Conservation (phyloP, 2,113 vertebrate genomes). For the Muntiacus muntjak region DNA sequence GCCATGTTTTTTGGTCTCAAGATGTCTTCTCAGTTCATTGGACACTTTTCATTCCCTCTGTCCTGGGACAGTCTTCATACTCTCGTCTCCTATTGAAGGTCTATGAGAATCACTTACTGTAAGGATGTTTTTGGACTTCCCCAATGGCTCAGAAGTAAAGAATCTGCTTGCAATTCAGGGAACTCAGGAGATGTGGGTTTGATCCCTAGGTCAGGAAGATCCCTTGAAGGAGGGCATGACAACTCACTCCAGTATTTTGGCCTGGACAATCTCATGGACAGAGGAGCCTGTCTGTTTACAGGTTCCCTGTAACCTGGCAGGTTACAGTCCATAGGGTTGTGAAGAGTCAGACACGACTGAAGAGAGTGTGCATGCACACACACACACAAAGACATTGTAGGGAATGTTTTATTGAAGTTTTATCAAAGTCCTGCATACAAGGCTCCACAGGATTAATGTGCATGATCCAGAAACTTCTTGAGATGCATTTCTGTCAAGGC, state of each 20-base stretch:
- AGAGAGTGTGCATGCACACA: background rate
- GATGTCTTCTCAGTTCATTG: background rate
- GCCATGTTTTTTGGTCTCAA: background rate
- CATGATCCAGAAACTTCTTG: background rate
- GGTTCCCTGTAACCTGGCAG: background rate
- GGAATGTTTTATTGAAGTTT: background rate
- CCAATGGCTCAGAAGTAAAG: background rate
- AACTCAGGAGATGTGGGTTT: background rate
- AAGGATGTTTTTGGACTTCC: background rate
- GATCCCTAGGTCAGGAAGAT: background rate
- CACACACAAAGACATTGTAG: accelerated
- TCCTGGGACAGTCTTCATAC: background rate
- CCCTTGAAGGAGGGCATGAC: background rate
- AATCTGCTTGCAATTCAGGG: background rate
- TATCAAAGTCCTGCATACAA: background rate
- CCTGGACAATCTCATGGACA: background rate
- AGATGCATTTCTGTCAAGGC: background rate
- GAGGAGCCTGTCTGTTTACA: background rate
- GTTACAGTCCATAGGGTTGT: background rate
- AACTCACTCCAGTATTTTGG: background rate
- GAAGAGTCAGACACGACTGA: background rate
- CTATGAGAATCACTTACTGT: background rate
- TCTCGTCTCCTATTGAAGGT: background rate
- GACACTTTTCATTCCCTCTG: background rate
- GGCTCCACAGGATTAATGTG: background rate